A percentile compares a stretch with the other conserved stretches of the same genome.
Conservation (phyloP, 2,113 vertebrate genomes). For the Athene noctua region DNA sequence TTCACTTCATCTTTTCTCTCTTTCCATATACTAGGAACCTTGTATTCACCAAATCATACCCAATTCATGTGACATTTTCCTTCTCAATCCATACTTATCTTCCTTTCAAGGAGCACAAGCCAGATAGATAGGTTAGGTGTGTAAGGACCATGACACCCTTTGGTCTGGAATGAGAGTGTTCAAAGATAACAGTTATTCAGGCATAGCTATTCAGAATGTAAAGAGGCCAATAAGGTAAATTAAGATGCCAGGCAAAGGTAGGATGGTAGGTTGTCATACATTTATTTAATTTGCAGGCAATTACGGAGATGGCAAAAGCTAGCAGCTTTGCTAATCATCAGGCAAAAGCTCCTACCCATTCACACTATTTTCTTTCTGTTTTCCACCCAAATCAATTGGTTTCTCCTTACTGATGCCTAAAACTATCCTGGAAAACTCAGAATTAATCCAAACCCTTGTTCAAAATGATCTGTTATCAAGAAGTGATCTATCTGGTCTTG, state of each 20-base stretch:
- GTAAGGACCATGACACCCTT: background rate
- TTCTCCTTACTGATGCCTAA: background rate
- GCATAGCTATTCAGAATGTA: background rate
- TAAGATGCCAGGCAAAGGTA: background rate
- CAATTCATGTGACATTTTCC: background rate
- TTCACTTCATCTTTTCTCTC: background rate
- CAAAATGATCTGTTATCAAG: background rate
- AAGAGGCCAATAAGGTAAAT: background rate
- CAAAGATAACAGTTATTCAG: background rate
- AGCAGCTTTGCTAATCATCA: background rate
- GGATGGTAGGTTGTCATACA: background rate
- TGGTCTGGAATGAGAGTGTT: background rate
- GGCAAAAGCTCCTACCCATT: background rate
- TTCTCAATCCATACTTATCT: background rate
- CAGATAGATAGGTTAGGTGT: fast-evolving
- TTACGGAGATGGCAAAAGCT: background rate
- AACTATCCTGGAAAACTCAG: background rate
- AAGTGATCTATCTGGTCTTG: background rate
- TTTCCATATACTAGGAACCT: background rate
- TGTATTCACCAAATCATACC: background rate
- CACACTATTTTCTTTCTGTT: background rate
- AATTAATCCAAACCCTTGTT: background rate
- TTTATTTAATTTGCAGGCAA: background rate
- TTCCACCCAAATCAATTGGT: background rate
- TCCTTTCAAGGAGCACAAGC: background rate